These are phyloP conservation scores for Spisula solida DNA, from an alignment of 2,888 invertebrate genomes.

Conservation along the genomic window DNA sequence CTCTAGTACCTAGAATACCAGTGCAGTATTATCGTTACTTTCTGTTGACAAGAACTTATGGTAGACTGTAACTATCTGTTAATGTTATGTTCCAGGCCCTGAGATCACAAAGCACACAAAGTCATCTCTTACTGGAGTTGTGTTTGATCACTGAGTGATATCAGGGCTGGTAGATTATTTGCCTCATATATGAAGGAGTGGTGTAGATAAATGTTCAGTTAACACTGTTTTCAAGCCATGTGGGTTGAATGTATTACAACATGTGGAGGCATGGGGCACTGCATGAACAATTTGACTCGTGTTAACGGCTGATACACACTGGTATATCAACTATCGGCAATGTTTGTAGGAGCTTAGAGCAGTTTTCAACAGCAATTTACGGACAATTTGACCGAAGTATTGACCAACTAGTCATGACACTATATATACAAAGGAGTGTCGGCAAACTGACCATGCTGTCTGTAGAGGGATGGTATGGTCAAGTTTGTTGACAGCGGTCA, in stretches of 20 bases:
- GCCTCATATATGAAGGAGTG: neutral
- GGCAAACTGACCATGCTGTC: neutral
- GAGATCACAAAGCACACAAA: too few species aligned
- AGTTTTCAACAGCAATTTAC: slow-evolving; percentile 65
- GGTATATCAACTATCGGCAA: slow-evolving; percentile 14
- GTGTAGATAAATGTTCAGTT: neutral
- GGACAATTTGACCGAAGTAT: neutral
- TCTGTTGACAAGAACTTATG: neutral
- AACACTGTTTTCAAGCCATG: slow-evolving; percentile 50
- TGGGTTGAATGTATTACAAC: neutral
- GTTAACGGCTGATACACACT: slow-evolving; percentile 8
- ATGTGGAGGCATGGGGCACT: slow-evolving; percentile 55
- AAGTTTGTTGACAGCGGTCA: neutral
- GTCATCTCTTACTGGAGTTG: too few species aligned
- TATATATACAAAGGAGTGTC: neutral
- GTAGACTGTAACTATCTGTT: neutral
- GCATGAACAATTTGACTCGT: slow-evolving; percentile 32
- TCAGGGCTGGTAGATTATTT: neutral
- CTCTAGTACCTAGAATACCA: neutral
- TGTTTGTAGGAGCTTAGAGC: slow-evolving; percentile 60
- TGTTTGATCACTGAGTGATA: too few species aligned
- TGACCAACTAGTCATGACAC: slow-evolving; percentile 35
- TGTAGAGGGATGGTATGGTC: slow-evolving; percentile 30
- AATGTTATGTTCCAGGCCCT: too few species aligned
- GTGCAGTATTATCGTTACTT: neutral